Conservation (phyloP, 2,888 invertebrate genomes). For the Aradus depressus region DNA sequence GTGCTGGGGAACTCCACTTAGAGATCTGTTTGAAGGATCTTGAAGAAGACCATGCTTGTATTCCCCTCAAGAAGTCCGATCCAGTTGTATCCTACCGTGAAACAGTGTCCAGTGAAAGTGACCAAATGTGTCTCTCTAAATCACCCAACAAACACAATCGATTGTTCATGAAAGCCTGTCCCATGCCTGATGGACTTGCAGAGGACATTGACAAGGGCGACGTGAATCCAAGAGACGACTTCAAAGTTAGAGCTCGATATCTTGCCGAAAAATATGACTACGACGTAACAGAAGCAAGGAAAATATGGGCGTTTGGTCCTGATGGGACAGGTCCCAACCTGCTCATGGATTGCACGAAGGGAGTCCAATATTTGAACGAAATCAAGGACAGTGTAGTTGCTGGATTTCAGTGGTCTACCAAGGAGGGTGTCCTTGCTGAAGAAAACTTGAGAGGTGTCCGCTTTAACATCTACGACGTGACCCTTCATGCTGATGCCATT, state of each 20-base stretch:
- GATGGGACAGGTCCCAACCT: constrained; percentile 98
- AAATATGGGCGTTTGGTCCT: constrained; percentile 99
- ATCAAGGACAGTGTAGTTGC: constrained; percentile 99
- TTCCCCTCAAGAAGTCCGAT: constrained; percentile 97
- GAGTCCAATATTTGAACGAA: constrained; percentile 99
- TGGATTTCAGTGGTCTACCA: constrained; percentile 99
- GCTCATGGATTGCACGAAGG: constrained; percentile 96
- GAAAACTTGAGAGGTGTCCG: constrained; percentile 90
- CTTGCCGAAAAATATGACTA: constrained; percentile 93
- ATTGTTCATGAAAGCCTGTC: constrained; percentile 86
- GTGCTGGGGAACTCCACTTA: constrained; percentile 98
- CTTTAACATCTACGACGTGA: constrained; percentile 98
- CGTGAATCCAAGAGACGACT: constrained; percentile 91
- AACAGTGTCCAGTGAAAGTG: constrained; percentile 87
- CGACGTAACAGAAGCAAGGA: constrained; percentile 94
- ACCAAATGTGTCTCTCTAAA: constrained; percentile 93
- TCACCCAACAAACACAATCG: constrained; percentile 99
- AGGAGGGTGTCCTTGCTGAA: constrained; percentile 97
- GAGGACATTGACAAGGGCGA: constrained; percentile 96
- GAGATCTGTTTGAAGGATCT: constrained; percentile 98
- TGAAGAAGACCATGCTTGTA: constrained; percentile 99
- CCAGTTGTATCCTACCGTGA: constrained; percentile 99
- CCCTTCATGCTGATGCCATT: constrained; percentile 98
- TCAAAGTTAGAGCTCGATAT: constrained; percentile 91
- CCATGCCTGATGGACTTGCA: constrained; percentile 93